These are phyloP conservation scores for Heliothis peltigera DNA, from an alignment of 2,888 invertebrate species.

Conservation along the genomic window DNA sequence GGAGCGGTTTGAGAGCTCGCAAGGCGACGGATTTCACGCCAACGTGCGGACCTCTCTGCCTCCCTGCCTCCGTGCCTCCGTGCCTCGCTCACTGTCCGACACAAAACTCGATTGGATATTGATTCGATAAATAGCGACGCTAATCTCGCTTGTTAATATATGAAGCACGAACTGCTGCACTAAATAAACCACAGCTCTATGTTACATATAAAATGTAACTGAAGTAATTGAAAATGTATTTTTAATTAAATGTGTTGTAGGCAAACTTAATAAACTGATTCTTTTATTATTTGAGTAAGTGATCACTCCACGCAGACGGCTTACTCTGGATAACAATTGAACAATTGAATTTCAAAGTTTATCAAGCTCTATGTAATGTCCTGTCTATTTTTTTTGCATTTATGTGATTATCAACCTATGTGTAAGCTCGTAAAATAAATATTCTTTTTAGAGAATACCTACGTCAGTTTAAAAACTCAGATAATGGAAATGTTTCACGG, in stretches of 20 bases:
- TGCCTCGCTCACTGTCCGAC: constrained; percentile 32
- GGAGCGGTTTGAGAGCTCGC: constrained; percentile 56
- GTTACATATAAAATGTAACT: not conserved
- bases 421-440: no score
- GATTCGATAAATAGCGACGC: constrained; percentile 52
- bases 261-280: no score
- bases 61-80: constrained; percentile 26
- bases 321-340: no score
- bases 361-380: no score
- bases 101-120: constrained; percentile 56
- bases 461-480: constrained; percentile 13
- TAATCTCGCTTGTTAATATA: constrained; percentile 51
- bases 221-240: not conserved
- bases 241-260: not conserved
- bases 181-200: not conserved
- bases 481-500: constrained; percentile 32
- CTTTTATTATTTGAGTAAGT: no score
- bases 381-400: no score
- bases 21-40: constrained; percentile 59
- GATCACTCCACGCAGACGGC: no score
- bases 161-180: constrained; percentile 40
- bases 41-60: constrained; percentile 30
- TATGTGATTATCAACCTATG: no score
- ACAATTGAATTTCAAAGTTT: no score
- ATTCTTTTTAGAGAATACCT: constrained; percentile 3